These are phyloP conservation scores for Phylloscopus whistleri DNA, from an alignment of 2,113 vertebrate genomes.

Conservation along the genomic window DNA sequence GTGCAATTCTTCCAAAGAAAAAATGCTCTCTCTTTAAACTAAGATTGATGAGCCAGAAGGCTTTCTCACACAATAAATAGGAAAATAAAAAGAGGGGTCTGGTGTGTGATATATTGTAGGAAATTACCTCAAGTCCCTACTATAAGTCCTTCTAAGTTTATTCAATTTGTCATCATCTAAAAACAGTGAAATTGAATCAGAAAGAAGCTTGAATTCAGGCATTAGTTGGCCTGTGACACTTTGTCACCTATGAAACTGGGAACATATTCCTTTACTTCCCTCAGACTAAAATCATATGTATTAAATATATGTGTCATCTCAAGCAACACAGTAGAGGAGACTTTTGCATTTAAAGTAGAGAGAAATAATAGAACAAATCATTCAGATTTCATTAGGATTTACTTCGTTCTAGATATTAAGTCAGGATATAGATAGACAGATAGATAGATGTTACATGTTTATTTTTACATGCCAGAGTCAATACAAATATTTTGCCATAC, in stretches of 20 bases:
- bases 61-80: not conserved
- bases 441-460: not conserved
- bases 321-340: not conserved
- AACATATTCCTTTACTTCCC: not conserved
- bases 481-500: not conserved
- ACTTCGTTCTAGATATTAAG: not conserved
- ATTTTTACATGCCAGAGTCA: not conserved
- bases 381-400: not conserved
- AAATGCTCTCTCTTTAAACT: not conserved
- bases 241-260: not conserved
- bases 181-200: not conserved
- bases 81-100: accelerated
- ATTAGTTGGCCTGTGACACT: not conserved
- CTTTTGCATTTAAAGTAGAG: not conserved
- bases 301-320: not conserved
- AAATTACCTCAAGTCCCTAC: not conserved
- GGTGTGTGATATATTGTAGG: not conserved
- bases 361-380: not conserved
- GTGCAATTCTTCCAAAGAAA: not conserved
- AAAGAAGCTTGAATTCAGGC: not conserved
- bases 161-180: not conserved
- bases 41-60: not conserved
- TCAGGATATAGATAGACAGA: not conserved
- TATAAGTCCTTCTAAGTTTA: not conserved
- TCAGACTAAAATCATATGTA: not conserved